A percentile compares a stretch with the other conserved stretches of the same genome.
Conservation (phyloP, 2,888 invertebrate genomes). For the Oxystoma pomonae region DNA sequence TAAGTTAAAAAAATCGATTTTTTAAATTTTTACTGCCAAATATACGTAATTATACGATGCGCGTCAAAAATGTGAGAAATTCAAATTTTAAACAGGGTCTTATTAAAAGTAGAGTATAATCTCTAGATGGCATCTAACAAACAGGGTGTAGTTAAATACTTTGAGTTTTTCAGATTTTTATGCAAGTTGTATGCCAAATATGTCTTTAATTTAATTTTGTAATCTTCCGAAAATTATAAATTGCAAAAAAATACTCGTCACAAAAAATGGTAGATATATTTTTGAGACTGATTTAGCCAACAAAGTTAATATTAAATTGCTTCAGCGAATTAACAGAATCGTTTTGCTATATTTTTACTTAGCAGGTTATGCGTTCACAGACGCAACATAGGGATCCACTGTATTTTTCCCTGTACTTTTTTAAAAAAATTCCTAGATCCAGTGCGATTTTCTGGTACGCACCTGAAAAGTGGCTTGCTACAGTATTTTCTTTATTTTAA, state of each 20-base stretch:
- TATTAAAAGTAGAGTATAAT: no score
- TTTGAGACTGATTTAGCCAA: not conserved
- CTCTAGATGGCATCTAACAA: not conserved
- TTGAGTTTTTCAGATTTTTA: not conserved
- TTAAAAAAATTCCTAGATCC: no score
- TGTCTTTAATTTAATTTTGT: not conserved
- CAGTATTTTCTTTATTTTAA: no score
- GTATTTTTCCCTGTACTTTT: no score
- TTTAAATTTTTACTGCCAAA: not conserved
- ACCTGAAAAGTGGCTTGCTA: no score
- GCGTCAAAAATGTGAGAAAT: not conserved
- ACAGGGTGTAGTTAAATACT: not conserved
- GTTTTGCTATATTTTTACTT: no score
- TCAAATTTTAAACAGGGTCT: no score
- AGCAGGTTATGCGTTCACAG: no score
- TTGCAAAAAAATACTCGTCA: not conserved
- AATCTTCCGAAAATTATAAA: not conserved
- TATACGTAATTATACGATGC: not conserved
- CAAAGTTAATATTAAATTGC: not conserved
- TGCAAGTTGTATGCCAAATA: not conserved
- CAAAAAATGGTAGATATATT: not conserved
- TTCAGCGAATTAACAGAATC: no score
- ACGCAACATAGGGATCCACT: not conserved
- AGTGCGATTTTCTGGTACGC: no score
- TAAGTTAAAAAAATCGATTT: not conserved